Evolutionary conservation across 92 coral and sea anemone genomes (phyloP), one percentile per base, ranked within the genome.

Genomic region (Metridium senile): DNA sequence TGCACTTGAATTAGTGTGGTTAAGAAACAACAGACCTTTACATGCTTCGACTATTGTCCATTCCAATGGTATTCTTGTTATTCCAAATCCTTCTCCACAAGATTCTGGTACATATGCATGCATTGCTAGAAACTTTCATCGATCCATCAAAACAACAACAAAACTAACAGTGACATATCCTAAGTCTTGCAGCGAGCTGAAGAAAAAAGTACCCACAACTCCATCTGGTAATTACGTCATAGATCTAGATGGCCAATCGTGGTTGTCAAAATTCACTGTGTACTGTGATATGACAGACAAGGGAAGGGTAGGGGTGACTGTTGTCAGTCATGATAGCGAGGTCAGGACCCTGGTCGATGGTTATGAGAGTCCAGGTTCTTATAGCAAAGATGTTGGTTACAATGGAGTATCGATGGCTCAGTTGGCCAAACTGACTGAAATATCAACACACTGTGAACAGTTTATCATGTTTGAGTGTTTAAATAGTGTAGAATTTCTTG

Each of bases 301-400:
- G 72, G 77, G 64, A 33, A 81, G 87, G 32, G 77, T 82, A 4
- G 87, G 87, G 70, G 87, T 82, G 83, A 86, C 90, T 47, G 82
- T 74, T 70, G 78, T 86, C 20, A 77, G 90, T 69, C 90, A 86
- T 80, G 77, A 86, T 69, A 86, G 87, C 59, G 91, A 86, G 68
- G 58, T 75, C 19, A 81, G 83, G 57, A 81, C 83, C 32, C 61
- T 1, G 13, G 90, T 86, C 13, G 39, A 70, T n/a, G 83, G 85
- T 26, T 74, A 18, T 62, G 59, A 28, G 33, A 22, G 28, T 46
- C 61, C 75, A 27, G 75, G 75, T 45, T 11, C 75, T 46, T 56
- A 54, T 22, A 21, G 65, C 27, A 61, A 30, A 31, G 64, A 72
- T 66, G 81, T 51, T 45, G 66, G 33, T 75, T 82, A 81, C 80